These are phyloP conservation scores for Aphelinus certus DNA, from an alignment of 1,140 invertebrate species.

Conservation along the genomic window DNA sequence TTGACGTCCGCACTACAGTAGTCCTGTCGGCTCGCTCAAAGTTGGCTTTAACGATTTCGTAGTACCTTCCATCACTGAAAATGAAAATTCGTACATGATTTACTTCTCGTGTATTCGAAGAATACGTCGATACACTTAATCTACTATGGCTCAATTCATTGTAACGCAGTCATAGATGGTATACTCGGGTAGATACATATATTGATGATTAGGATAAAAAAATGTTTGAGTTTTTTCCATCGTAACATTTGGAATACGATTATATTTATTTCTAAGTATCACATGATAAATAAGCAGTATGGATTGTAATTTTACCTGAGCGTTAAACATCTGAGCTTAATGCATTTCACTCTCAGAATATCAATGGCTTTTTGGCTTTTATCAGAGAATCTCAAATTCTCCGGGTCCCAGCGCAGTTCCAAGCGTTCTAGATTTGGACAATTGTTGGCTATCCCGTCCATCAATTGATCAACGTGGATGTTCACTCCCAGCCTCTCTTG, in stretches of 20 bases:
- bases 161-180: no score
- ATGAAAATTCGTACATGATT: slow-evolving; percentile 17
- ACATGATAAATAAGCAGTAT: neutral
- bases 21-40: slow-evolving; percentile 97
- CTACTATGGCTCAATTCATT: no score
- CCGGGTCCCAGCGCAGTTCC: slow-evolving; percentile 97
- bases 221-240: no score
- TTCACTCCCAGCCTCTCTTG: slow-evolving; percentile 95
- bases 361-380: slow-evolving; percentile 98
- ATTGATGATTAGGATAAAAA: no score
- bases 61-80: slow-evolving; percentile 96
- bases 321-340: slow-evolving; percentile 84
- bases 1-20: slow-evolving; percentile 95
- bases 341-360: slow-evolving; percentile 86
- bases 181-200: no score
- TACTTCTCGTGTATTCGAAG: neutral
- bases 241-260: neutral
- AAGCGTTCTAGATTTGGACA: slow-evolving; percentile 89
- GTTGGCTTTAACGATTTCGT: slow-evolving; percentile 99
- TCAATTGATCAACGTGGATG: slow-evolving; percentile 96
- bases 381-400: slow-evolving; percentile 97
- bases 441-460: slow-evolving; percentile 96
- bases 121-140: neutral
- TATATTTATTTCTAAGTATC: neutral
- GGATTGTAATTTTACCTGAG: slow-evolving; percentile 72